Conservation (phyloP, 2,113 vertebrate species). For the Bufo bufo region DNA sequence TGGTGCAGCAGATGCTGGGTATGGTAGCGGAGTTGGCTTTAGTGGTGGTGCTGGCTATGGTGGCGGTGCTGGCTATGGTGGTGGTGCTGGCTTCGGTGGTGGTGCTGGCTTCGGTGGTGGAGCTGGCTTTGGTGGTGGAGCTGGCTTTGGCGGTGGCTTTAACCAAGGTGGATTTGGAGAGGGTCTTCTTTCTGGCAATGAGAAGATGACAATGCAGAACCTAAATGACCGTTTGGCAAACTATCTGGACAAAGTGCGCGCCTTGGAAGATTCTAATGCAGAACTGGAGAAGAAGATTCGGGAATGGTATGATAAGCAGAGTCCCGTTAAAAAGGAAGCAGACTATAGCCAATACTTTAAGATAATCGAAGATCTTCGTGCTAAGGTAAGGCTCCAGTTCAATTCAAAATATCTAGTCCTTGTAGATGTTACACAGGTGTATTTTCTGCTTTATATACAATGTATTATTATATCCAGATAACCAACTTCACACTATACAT, state of each 20-base stretch:
- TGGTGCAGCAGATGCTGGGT: constrained; percentile 25
- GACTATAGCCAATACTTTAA: constrained; percentile 87
- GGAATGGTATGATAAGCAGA: constrained; percentile 83
- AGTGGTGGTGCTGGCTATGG: constrained; percentile 2
- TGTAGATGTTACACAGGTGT: neutral
- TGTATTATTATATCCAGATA: neutral
- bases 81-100: neutral
- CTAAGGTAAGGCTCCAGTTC: constrained; percentile 75
- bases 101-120: constrained; percentile 47
- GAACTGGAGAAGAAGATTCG: constrained; percentile 79
- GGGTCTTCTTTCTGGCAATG: constrained; percentile 74
- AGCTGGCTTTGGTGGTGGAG: constrained; percentile 57
- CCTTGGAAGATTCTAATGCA: constrained; percentile 73
- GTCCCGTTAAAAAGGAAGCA: constrained; percentile 69
- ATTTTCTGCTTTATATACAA: neutral
- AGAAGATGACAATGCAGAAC: constrained; percentile 87
- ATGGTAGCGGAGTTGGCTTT: constrained; percentile 9
- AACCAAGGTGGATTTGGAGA: constrained; percentile 53
- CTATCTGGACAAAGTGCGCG: constrained; percentile 80
- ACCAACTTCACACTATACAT: neutral
- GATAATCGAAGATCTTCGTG: constrained; percentile 84
- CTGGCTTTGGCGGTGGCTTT: constrained; percentile 57
- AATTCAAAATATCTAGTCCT: neutral
- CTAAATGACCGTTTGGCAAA: constrained; percentile 88
- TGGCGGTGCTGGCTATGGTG: constrained; percentile 11